Evolutionary conservation across 2,113 vertebrate genomes (phyloP), one percentile per base, ranked within the genome.

Genomic region (Hippocampus mohnikei): DNA sequence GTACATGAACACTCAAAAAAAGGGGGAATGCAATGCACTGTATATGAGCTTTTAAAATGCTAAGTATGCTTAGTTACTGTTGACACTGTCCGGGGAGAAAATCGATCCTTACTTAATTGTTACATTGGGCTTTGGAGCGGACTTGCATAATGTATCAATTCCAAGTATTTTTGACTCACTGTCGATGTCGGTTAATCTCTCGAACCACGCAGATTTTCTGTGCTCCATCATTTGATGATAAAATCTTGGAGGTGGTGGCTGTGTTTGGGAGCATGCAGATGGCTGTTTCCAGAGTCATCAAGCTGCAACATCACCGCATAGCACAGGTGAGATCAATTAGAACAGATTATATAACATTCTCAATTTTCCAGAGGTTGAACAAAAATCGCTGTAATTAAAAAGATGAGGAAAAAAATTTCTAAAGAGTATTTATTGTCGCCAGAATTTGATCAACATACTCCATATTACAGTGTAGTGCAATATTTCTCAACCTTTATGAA

Each of bases 251-350:
- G 72, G 96, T 99, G 0, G 97, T 99, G 25, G 97, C 97, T 0
- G 94, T 99, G 27, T 99, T 99, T 81, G 96, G 96, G n/a, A 98
- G 96, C 71, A 94, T 99, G 94, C 97, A 99, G 86, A 99, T 99
- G 97, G 97, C 97, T 0, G 94, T 99, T 42, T 99, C 97, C 33
- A 92, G 97, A 74, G 97, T 99, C 78, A 98, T 99, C 88, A 99
- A 98, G 65, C 91, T 99, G 41, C 97, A 98, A 66, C 97, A 98
- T 75, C 97, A 99, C 75, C 92, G 97, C 77, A 99, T 99, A 67
- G 97, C 97, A 42, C 97, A 99, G 95, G 97, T 99, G 71, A 77
- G 83, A 83, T 2, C 33, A 48, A 23, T 27, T 12, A 33, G 11
- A 2, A 11, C 10, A 27, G 6, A 52, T 1, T 8, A 3, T 10